These are phyloP conservation scores for Oxystoma pomonae DNA, from an alignment of 2,888 invertebrate genomes.

Conservation along the genomic window DNA sequence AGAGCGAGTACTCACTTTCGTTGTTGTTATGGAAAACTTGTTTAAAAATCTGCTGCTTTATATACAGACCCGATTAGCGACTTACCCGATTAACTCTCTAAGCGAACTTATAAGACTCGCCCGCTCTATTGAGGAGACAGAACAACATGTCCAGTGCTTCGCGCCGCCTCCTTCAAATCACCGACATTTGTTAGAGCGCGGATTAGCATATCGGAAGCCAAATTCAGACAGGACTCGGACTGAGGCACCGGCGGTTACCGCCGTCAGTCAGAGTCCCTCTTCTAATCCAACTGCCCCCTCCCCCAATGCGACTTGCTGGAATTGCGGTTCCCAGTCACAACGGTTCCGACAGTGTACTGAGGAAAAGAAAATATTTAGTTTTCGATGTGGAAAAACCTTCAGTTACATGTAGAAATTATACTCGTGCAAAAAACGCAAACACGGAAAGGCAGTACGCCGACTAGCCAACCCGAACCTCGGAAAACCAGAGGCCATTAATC, in stretches of 20 bases:
- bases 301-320: no score
- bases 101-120: not conserved
- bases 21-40: slow-evolving; percentile 11
- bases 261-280: no score
- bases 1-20: slow-evolving; percentile 7
- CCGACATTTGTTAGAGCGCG: slow-evolving; percentile 3
- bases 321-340: no score
- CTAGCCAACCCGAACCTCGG: not conserved
- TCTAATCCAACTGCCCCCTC: no score
- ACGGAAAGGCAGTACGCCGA: not conserved
- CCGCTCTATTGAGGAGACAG: slow-evolving; percentile 4
- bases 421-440: slow-evolving; percentile 4
- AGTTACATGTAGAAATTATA: not conserved
- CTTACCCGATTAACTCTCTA: not conserved
- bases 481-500: not conserved
- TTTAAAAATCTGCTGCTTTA: slow-evolving; percentile 3
- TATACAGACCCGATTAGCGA: not conserved
- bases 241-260: no score
- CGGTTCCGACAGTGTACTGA: not conserved
- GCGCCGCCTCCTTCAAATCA: slow-evolving; percentile 5
- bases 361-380: not conserved
- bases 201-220: not conserved
- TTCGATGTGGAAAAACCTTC: not conserved
- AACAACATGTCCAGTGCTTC: not conserved
- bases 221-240: no score